Evolutionary conservation across 2,888 invertebrate species (phyloP).

Genomic region (Ophonus ardosiacus): DNA sequence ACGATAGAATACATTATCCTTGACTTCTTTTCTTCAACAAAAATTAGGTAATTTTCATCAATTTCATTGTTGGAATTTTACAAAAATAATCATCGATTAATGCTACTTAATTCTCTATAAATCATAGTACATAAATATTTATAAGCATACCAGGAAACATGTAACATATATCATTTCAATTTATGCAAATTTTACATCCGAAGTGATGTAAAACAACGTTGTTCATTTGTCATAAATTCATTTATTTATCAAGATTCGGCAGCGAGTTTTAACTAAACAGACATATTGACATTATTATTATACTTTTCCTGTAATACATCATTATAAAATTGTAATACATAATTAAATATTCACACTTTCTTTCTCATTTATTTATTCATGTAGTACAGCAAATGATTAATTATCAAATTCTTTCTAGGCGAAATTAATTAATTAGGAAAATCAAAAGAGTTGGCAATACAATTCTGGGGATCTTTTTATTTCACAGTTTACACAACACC

Average conservation of each 20-base stretch:
- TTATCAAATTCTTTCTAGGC: background rate
- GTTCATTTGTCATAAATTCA: slow-evolving; percentile 42
- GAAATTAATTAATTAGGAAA: background rate
- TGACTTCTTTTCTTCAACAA: background rate
- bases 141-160: slow-evolving; percentile 27
- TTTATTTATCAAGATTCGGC: slow-evolving; percentile 31
- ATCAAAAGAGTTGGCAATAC: no score
- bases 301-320: slow-evolving; percentile 40
- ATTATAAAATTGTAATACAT: slow-evolving; percentile 13
- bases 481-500: no score
- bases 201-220: slow-evolving; percentile 39
- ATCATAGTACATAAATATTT: slow-evolving; percentile 32
- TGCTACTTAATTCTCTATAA: slow-evolving; percentile 29
- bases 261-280: slow-evolving; percentile 10
- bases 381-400: background rate
- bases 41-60: background rate
- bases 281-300: slow-evolving; percentile 34
- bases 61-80: background rate
- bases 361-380: background rate
- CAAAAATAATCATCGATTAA: slow-evolving; percentile 9
- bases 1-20: slow-evolving; percentile 7
- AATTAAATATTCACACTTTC: slow-evolving; percentile 44
- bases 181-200: slow-evolving; percentile 40
- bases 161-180: slow-evolving; percentile 12
- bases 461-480: no score